Evolutionary conservation across 2,888 invertebrate species (phyloP).

Genomic region (Loripinus fragilis): DNA sequence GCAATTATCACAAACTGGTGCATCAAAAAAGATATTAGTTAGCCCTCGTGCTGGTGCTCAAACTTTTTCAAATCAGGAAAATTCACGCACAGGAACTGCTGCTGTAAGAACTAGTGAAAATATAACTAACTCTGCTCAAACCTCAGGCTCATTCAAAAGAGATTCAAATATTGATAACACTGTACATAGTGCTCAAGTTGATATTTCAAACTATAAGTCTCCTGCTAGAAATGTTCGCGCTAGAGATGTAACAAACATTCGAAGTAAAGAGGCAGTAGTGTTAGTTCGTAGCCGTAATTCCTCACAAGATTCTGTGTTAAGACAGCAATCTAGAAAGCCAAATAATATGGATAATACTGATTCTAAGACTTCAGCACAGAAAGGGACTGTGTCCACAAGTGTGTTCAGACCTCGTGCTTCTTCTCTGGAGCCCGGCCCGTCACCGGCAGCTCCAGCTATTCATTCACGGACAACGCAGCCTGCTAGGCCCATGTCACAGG

Average conservation of each 20-base stretch:
- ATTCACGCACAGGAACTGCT: background rate
- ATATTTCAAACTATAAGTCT: constrained; percentile 29
- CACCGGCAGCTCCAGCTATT: constrained; percentile 14
- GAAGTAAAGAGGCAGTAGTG: background rate
- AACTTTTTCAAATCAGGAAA: background rate
- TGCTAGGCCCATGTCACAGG: constrained; percentile 19
- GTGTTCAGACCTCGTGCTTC: constrained; percentile 55
- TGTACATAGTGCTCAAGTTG: constrained; percentile 48
- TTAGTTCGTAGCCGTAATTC: constrained; percentile 27
- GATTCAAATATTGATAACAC: constrained; percentile 30
- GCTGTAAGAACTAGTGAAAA: background rate
- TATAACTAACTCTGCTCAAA: constrained; percentile 6
- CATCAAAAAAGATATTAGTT: background rate
- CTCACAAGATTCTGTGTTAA: constrained; percentile 22
- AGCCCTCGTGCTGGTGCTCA: background rate
- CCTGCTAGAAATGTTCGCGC: constrained; percentile 16
- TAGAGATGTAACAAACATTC: constrained; percentile 2
- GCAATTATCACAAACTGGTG: background rate
- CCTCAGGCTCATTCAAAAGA: background rate
- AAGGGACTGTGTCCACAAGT: constrained; percentile 11
- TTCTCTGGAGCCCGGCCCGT: constrained; percentile 44
- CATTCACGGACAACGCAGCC: constrained; percentile 37
- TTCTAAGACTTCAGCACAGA: background rate
- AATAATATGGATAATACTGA: background rate
- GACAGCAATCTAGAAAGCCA: background rate